Percentiles rank a stretch among this genome's conserved stretches.
phyloP scores from a whole-genome alignment of 2,113 vertebrate species.

The Larimichthys crocea region DNA sequence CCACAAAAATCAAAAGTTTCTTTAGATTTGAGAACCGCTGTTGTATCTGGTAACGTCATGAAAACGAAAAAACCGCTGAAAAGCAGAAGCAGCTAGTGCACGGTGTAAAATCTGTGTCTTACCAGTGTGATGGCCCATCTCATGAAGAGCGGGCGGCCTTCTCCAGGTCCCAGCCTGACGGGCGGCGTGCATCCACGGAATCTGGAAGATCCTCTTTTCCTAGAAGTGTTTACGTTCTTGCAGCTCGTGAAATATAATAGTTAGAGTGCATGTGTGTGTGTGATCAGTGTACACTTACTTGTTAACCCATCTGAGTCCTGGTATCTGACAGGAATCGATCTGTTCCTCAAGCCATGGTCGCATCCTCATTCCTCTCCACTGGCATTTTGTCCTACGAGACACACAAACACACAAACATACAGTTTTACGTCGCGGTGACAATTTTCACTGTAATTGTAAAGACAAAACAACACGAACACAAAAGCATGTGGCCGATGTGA shows the following conservation, averaged over 20 bases:
- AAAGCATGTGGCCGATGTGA: not conserved
- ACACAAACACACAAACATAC: not conserved
- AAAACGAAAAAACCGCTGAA: slow-evolving; percentile 30
- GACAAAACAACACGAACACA: not conserved
- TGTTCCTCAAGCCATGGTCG: slow-evolving; percentile 98
- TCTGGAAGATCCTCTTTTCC: slow-evolving; percentile 95
- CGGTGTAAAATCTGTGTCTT: slow-evolving; percentile 14
- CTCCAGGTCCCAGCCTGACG: slow-evolving; percentile 98
- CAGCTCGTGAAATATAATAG: not conserved
- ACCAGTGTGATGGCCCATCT: slow-evolving; percentile 99
- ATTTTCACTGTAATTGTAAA: not conserved
- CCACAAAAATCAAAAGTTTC: not conserved
- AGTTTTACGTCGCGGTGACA: not conserved
- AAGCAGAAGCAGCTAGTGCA: slow-evolving; percentile 26
- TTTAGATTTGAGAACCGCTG: slow-evolving; percentile 1
- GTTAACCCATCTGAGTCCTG: slow-evolving; percentile 96
- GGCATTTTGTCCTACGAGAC: slow-evolving; percentile 89
- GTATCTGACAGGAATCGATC: slow-evolving; percentile 94
- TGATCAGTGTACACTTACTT: slow-evolving; percentile 82
- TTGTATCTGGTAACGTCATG: not conserved
- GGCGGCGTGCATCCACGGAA: slow-evolving; percentile 98
- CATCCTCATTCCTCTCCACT: slow-evolving; percentile 98
- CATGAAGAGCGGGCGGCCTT: slow-evolving; percentile 95
- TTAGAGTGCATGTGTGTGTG: not conserved
- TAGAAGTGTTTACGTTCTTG: slow-evolving; percentile 52